These are phyloP conservation scores for Cryptocephalus moraei DNA, from an alignment of 2,888 invertebrate species.

Conservation along the genomic window DNA sequence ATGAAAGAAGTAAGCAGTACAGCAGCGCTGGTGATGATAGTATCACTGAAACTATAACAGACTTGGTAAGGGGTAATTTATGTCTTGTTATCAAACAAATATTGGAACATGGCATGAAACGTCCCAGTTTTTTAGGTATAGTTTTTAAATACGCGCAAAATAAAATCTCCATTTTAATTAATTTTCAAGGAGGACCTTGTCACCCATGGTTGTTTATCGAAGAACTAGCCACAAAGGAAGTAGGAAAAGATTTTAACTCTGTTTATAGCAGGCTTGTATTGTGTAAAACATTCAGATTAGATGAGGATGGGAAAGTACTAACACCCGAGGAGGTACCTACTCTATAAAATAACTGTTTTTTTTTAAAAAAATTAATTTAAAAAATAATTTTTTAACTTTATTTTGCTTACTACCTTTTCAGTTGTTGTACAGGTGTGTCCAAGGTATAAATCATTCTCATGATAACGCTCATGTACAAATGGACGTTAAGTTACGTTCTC, in stretches of 20 bases:
- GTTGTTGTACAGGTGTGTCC: conserved; percentile 87
- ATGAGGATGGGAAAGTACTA: conserved; percentile 97
- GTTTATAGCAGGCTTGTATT: conserved; percentile 94
- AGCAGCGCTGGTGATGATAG: conserved; percentile 94
- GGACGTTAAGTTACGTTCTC: conserved; percentile 94
- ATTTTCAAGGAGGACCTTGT: conserved; percentile 65
- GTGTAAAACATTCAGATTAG: conserved; percentile 95
- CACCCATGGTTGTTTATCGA: conserved; percentile 99
- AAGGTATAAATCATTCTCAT: conserved; percentile 90
- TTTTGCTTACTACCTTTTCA: conserved; percentile 26
- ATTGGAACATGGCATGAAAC: conserved; percentile 88
- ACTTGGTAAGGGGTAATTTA: conserved; percentile 87
- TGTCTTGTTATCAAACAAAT: conserved; percentile 91
- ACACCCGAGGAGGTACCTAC: conserved; percentile 92
- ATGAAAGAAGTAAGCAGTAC: conserved; percentile 88
- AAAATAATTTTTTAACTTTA: conserved; percentile 4
- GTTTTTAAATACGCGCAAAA: background rate
- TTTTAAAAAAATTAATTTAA: conserved; percentile 1
- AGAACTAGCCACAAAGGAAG: conserved; percentile 92
- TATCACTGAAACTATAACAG: conserved; percentile 92
- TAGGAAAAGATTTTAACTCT: conserved; percentile 95
- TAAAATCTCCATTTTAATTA: background rate
- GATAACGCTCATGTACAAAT: conserved; percentile 95
- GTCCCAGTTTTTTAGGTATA: conserved; percentile 68
- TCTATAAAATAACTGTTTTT: too few species aligned